Evolutionary conservation across 1,140 invertebrate species (phyloP), one percentile per base, ranked within the genome.

Genomic region (Drosophila azteca): DNA sequence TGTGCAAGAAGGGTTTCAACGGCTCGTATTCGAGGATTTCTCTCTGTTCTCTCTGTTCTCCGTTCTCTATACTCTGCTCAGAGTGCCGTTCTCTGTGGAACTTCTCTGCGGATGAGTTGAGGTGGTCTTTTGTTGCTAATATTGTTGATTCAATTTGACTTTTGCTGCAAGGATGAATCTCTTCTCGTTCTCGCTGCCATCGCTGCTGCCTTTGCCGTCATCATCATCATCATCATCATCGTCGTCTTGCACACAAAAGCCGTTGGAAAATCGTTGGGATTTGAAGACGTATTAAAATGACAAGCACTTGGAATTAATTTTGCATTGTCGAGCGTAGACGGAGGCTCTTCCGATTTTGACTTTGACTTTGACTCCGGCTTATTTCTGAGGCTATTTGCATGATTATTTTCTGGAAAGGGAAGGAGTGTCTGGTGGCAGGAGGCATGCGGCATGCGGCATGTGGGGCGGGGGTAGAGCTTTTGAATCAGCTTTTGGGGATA

Each of bases 131-230:
- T 82, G 83, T 82, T 85, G 82, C 62, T 68, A 85, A 87, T 78
- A 69, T 88, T 88, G 82, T 82, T 87, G 74, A 87, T 87, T 87
- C 82, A 87, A 87, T 87, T 87, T 88, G 79, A 82, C 79, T 87
- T 87, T 77, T 81, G 63, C 49, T 55, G 68, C 53, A 59, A 69
- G 68, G 67, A 72, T 53, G 26, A 39, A 39, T 13, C 13, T 35
- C 31, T 26, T 26, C 24, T 26, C 15, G 17, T 24, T 62, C 60
- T 65, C 45, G 44, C 62, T 59, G 44, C 52, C 53, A 39, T 29
- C 45, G 24, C 43, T 22, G 51, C 50, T 52, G 59, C 63, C 53
- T n/a, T 15, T 45, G 29, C 31, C 13, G 31, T 15, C 48, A 49
- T 46, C 49, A 52, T 59, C 48, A 9, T 8, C 35, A 5, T 39